Evolutionary conservation across 2,797 vertebrate species (phyloP), one percentile per base, ranked within the genome.

Genomic region (Pogonophryne albipinna): DNA sequence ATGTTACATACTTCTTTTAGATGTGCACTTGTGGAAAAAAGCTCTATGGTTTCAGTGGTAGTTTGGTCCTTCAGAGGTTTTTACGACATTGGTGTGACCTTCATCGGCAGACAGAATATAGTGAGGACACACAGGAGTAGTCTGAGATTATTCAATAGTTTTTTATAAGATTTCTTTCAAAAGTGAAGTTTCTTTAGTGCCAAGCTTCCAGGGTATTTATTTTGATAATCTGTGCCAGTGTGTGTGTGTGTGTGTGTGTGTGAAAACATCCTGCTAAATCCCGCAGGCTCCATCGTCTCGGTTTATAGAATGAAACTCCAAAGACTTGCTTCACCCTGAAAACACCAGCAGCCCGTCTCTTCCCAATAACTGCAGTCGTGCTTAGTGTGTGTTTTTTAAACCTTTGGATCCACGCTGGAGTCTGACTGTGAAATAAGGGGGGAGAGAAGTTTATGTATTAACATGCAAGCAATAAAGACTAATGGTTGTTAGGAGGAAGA

Each of bases 171-270:
- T 91, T 93, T 90, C 87, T 87, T 91, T 94, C 53, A 84, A 82
- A 92, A 81, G 89, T 92, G 88, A 91, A 89, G 67, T 87, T 85
- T 84, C 58, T 73, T 90, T 93, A 91, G 93, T 94, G 92, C 92
- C 91, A 91, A 93, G 85, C 90, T 91, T 92, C 92, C 93, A 90
- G 91, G 93, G 90, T 93, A 93, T 93, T 94, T 94, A 92, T 94
- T 95, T 94, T 92, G 86, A 92, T 91, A 90, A 93, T 91, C 87
- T 86, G 91, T 94, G 94, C 94, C 94, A 95, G 93, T 78, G 55
- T 56, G 27, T 27, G 31, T 52, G 56, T 4, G 34, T 19, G 56
- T 8, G 61, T 45, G 58, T 68, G 71, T 75, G 64, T 62, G 60
- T 17, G 55, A 59, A 69, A 49, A 46, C 82, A 74, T 83, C 89